Base-by-base conservation (phyloP, 2,888 invertebrate species). In the Blera fallax region DNA sequence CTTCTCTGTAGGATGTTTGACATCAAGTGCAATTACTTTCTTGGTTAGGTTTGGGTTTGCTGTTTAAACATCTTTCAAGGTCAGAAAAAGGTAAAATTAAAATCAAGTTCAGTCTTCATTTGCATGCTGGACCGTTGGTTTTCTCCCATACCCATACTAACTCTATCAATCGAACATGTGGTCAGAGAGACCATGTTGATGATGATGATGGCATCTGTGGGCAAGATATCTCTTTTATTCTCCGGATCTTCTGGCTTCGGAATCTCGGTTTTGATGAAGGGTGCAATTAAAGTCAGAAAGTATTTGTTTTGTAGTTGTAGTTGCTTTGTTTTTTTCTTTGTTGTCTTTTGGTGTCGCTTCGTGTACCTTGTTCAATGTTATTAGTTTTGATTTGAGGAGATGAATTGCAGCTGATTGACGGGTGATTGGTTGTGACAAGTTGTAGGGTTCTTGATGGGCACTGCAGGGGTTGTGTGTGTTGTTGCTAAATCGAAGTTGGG, bases 1-100 rank as follows among this genome's bases (percentile, higher is more conserved):
- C 18, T 29, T 37, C 37, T 60, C 40, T 50, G 73, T 81, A 69
- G 81, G 29, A 74, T 81, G 81, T 65, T 85, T 85, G 85, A 85
- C 85, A 81, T 85, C 85, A 85, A 85, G 80, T 85, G 80, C 84
- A 80, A 85, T 85, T 85, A 85, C 85, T 81, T 67, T 60, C 76
- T 67, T 84, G 74, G 69, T 64, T 80, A 60, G 74, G 74, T 84
- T 81, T 67, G 76, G 48, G 32, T 14, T 62, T 56, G 72, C 45
- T 69, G 50, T 72, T 48, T 45, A 70, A 64, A 52, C 50, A 65
- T 76, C 64, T 76, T 76, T 76, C 84, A 85, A 85, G 85, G 85
- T 85, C 85, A 72, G 69, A 34, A 48, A 85, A 81, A 81, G 81
- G 81, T 81, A 81, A 76, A 76, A 85, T 81, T 77, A 67, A 72